phyloP scores from a whole-genome alignment of 2,888 invertebrate species.

The Euphydryas editha region DNA sequence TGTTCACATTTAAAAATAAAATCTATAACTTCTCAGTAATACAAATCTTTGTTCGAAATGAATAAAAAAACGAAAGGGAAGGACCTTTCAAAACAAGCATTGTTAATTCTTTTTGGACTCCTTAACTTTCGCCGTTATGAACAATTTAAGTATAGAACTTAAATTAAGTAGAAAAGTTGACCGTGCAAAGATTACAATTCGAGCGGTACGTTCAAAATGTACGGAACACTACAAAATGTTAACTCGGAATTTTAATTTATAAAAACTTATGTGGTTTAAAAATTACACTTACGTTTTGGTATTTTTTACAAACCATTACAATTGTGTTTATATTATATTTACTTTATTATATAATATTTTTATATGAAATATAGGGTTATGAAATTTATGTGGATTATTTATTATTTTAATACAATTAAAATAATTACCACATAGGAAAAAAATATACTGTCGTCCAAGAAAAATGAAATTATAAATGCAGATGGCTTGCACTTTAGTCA shows the following conservation, averaged over 20 bases:
- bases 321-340: too few relatives aligned
- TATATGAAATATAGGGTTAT: slow-evolving; percentile 5
- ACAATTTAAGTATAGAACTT: slow-evolving; percentile 80
- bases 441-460: slow-evolving; percentile 15
- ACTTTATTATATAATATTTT: too few relatives aligned
- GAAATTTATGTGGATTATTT: slow-evolving; percentile 14
- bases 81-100: slow-evolving; percentile 78
- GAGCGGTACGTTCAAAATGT: slow-evolving; percentile 48
- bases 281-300: background rate
- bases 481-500: slow-evolving; percentile 11
- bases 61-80: slow-evolving; percentile 62
- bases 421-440: slow-evolving; percentile 16
- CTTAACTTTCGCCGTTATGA: slow-evolving; percentile 77
- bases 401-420: slow-evolving; percentile 18
- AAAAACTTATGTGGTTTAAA: background rate
- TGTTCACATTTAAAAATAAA: slow-evolving; percentile 26
- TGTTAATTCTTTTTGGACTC: slow-evolving; percentile 81
- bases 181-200: slow-evolving; percentile 63
- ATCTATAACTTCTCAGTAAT: slow-evolving; percentile 42
- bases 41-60: slow-evolving; percentile 53
- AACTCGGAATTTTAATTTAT: background rate
- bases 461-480: slow-evolving; percentile 16
- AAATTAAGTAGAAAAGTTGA: slow-evolving; percentile 82
- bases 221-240: background rate
- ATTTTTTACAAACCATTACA: slow-evolving; percentile 11